Evolutionary conservation across 1,140 invertebrate species (phyloP).

Genomic region (Linepithema humile): DNA sequence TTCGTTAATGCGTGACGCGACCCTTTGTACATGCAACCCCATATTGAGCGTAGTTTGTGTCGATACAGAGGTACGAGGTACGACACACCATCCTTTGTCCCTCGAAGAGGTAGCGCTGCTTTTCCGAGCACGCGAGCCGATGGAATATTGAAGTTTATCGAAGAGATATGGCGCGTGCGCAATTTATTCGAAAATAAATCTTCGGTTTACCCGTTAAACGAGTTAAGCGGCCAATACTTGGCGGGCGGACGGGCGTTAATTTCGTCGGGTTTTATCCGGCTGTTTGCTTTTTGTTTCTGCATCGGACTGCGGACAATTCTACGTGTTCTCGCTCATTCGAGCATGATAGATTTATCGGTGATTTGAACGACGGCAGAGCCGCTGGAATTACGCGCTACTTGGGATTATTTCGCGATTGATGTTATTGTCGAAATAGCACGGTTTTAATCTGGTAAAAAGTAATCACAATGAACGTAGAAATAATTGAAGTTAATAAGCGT

Average conservation of each 20-base stretch:
- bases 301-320: neutral
- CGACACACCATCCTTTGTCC: conserved; percentile 8
- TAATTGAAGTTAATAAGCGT: conserved; percentile 2
- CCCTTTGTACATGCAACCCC: conserved; percentile 34
- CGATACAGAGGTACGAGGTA: conserved; percentile 11
- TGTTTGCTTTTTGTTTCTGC: conserved; percentile 11
- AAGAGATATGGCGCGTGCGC: neutral
- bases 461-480: neutral
- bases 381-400: neutral
- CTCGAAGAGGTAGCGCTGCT: neutral
- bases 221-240: conserved; percentile 4
- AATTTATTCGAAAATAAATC: conserved; percentile 45
- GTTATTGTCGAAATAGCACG: neutral
- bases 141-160: conserved; percentile 42
- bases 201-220: neutral
- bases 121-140: neutral
- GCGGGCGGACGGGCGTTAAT: neutral
- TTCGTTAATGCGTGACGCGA: conserved; percentile 50
- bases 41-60: conserved; percentile 31
- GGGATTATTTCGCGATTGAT: conserved; percentile 25
- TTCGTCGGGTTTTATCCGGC: neutral
- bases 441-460: conserved; percentile 17
- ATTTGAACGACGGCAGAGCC: conserved; percentile 18
- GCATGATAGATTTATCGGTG: conserved; percentile 24
- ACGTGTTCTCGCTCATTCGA: neutral